Base-by-base conservation (phyloP, 2,113 vertebrate genomes). In the Diphyllodes magnificus region DNA sequence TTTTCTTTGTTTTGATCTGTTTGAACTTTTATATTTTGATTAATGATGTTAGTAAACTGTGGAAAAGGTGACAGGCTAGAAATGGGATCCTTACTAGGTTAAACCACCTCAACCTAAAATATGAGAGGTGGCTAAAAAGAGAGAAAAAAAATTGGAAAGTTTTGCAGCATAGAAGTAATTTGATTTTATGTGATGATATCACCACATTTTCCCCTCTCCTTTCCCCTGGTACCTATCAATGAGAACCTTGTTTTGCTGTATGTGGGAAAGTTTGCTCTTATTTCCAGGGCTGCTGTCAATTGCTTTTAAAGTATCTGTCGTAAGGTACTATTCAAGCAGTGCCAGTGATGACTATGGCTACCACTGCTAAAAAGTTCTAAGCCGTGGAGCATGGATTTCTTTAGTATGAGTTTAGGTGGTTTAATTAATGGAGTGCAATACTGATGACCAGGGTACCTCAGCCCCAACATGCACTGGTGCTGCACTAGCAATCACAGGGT, bases 1-100 rank as follows among this genome's bases (percentile, higher is more conserved):
- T 91, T 94, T 92, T 81, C 80, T 94, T 93, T 88, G 24, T 83
- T 95, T 90, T 88, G 76, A 91, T 71, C 71, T 56, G 40, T 88
- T 93, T 80, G 59, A 70, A 66, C 72, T 91, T 75, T 40, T 51
- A n/a, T 66, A 69, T 81, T 95, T 72, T 60, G 83, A 64, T 44
- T 63, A 85, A 86, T 90, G 91, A 93, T 64, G 51, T 47, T 49
- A 76, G 40, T 54, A 95, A 88, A 64, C 51, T 59, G n/a, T 77
- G 59, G 75, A 65, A 44, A 83, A 81, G 47, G 50, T 60, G 71
- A 71, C 49, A 81, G 31, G 18, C n/a, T 78, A 82, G 77, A 90
- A 92, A 73, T 65, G 6, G 50, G 53, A 64, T 84, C 66, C 44
- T 77, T 75, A 31, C 37, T 82, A 71, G 28, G 69, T 78, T 94